Conservation (phyloP, 2,888 invertebrate genomes). For the Anodontia alba region DNA sequence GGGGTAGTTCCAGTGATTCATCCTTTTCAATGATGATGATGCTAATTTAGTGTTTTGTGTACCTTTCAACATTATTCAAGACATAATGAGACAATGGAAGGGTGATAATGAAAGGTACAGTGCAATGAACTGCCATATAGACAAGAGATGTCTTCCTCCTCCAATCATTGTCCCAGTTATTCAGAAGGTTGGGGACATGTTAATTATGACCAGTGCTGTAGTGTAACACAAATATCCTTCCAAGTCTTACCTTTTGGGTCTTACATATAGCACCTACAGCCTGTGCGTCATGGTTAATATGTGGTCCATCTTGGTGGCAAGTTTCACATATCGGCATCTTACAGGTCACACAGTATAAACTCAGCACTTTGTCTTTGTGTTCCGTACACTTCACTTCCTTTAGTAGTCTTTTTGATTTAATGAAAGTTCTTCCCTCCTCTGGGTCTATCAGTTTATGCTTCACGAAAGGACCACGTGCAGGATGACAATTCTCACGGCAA, state of each 20-base stretch:
- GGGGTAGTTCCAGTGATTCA: too few relatives aligned
- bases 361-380: slow-evolving; percentile 93
- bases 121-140: too few relatives aligned
- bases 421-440: slow-evolving; percentile 86
- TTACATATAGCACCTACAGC: slow-evolving; percentile 96
- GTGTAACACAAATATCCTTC: too few relatives aligned
- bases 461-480: slow-evolving; percentile 95
- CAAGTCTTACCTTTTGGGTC: slow-evolving; percentile 97
- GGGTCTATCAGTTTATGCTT: slow-evolving; percentile 94
- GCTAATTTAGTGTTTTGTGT: too few relatives aligned
- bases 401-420: slow-evolving; percentile 82
- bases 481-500: slow-evolving; percentile 97
- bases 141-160: too few relatives aligned
- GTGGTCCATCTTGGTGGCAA: slow-evolving; percentile 93
- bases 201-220: too few relatives aligned
- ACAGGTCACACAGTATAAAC: slow-evolving; percentile 96
- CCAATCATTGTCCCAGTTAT: too few relatives aligned
- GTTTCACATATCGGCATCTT: slow-evolving; percentile 95
- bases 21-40: too few relatives aligned
- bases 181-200: too few relatives aligned
- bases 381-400: slow-evolving; percentile 90
- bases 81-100: too few relatives aligned
- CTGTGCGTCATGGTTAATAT: slow-evolving; percentile 96
- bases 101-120: too few relatives aligned
- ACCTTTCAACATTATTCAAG: too few relatives aligned